phyloP scores from a whole-genome alignment of 1,140 invertebrate genomes.

The Drosophila hydei region DNA sequence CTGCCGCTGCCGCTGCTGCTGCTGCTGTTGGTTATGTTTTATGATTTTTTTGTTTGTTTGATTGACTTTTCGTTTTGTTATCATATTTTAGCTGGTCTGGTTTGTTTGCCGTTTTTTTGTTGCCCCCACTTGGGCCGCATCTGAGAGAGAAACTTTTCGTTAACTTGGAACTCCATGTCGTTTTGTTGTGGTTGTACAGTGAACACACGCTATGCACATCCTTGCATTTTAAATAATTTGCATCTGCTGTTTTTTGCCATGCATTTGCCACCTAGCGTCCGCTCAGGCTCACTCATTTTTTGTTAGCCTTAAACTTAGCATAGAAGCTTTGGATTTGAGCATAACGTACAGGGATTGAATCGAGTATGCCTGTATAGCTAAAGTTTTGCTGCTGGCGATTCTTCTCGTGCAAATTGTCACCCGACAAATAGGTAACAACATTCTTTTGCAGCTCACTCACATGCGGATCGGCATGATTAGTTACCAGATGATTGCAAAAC shows the following conservation, averaged over 20 bases:
- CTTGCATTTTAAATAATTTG: constrained; percentile 67
- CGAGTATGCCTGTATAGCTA: constrained; percentile 81
- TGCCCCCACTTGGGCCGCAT: constrained; percentile 48
- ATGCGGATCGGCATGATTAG: constrained; percentile 79
- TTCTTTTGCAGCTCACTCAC: constrained; percentile 76
- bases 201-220: constrained; percentile 69
- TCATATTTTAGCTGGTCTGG: constrained; percentile 39
- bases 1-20: constrained; percentile 15
- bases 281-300: constrained; percentile 71
- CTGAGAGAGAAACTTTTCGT: constrained; percentile 69
- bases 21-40: constrained; percentile 27
- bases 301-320: constrained; percentile 81
- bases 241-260: constrained; percentile 67
- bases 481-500: constrained; percentile 82
- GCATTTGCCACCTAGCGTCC: constrained; percentile 65
- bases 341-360: constrained; percentile 80
- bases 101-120: constrained; percentile 39
- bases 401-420: constrained; percentile 80
- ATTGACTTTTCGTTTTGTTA: not conserved
- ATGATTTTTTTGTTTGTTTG: constrained; percentile 1
- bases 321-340: constrained; percentile 83
- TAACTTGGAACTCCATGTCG: constrained; percentile 81
- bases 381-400: constrained; percentile 80
- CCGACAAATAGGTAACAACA: constrained; percentile 80
- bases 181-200: constrained; percentile 69